A percentile compares a stretch with the other conserved stretches of the same genome.
Evolutionary conservation across 2,888 invertebrate genomes (phyloP).

Genomic region (Athalia circularis): DNA sequence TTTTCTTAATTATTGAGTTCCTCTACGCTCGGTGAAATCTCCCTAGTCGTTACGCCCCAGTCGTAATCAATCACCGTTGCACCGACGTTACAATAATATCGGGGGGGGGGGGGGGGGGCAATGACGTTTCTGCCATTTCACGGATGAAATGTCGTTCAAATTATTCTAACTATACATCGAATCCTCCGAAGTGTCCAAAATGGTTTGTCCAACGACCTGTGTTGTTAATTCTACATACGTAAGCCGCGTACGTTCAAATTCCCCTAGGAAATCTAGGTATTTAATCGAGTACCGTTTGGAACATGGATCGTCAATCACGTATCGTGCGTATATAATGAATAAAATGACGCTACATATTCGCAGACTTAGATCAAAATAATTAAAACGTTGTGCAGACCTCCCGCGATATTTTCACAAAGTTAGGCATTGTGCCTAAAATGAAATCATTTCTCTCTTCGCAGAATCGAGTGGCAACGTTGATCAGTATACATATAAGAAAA

Average conservation of each 20-base stretch:
- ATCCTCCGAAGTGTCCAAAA: not conserved
- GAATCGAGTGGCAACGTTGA: too few species aligned
- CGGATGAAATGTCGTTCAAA: slow-evolving; percentile 37
- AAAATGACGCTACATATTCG: too few species aligned
- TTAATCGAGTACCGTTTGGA: too few species aligned
- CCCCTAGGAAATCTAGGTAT: too few species aligned
- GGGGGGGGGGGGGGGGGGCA: too few species aligned
- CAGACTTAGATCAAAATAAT: not conserved
- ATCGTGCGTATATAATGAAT: too few species aligned
- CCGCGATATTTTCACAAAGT: slow-evolving; percentile 7
- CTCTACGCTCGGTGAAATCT: slow-evolving; percentile 2
- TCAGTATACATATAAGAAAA: too few species aligned
- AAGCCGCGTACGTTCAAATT: too few species aligned
- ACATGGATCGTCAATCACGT: too few species aligned
- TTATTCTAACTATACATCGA: not conserved
- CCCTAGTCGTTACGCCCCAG: not conserved
- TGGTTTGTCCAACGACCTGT: slow-evolving; percentile 21
- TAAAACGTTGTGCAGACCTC: slow-evolving; percentile 16
- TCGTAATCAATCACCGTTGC: slow-evolving; percentile 1
- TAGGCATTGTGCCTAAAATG: slow-evolving; percentile 17
- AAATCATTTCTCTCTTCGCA: slow-evolving; percentile 30
- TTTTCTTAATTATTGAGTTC: not conserved
- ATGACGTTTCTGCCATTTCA: slow-evolving; percentile 12
- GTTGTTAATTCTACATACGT: not conserved
- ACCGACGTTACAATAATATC: not conserved